Evolutionary conservation across 2,888 invertebrate genomes (phyloP).

Genomic region (Thelaira solivaga): DNA sequence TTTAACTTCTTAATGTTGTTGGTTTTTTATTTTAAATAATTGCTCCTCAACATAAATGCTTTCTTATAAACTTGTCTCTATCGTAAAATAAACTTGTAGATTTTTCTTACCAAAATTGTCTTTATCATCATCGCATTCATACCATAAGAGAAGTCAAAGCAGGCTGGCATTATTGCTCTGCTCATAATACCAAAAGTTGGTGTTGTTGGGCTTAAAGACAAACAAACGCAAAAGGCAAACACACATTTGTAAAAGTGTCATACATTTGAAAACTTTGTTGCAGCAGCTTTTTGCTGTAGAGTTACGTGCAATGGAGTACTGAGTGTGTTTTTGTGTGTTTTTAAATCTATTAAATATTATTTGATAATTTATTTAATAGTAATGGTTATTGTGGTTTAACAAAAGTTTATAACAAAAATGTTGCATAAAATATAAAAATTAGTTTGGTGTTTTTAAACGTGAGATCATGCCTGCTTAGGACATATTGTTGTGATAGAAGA

Average conservation of each 20-base stretch:
- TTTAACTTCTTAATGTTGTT: slow-evolving; percentile 6
- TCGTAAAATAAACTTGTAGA: slow-evolving; percentile 19
- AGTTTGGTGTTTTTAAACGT: not conserved
- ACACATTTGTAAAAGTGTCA: slow-evolving; percentile 33
- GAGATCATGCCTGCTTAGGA: not conserved
- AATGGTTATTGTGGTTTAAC: slow-evolving; percentile 41
- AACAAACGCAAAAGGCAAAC: not conserved
- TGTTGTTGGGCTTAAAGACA: not conserved
- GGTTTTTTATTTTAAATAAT: slow-evolving; percentile 9
- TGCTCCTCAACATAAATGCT: not conserved
- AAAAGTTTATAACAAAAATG: slow-evolving; percentile 14
- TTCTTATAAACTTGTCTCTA: not conserved
- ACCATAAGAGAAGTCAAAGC: not conserved
- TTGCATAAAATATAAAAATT: not conserved
- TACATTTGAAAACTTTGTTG: slow-evolving; percentile 49
- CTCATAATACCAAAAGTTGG: not conserved
- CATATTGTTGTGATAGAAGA: not conserved
- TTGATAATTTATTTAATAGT: slow-evolving; percentile 45
- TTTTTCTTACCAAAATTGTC: slow-evolving; percentile 9
- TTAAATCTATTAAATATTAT: slow-evolving; percentile 50
- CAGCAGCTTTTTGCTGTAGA: not conserved
- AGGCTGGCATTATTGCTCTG: slow-evolving; percentile 9
- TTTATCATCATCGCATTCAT: not conserved
- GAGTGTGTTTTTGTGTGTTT: not conserved
- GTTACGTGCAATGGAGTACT: slow-evolving; percentile 2